Conservation (phyloP, 2,888 invertebrate genomes). For the Drosophila limbata region DNA sequence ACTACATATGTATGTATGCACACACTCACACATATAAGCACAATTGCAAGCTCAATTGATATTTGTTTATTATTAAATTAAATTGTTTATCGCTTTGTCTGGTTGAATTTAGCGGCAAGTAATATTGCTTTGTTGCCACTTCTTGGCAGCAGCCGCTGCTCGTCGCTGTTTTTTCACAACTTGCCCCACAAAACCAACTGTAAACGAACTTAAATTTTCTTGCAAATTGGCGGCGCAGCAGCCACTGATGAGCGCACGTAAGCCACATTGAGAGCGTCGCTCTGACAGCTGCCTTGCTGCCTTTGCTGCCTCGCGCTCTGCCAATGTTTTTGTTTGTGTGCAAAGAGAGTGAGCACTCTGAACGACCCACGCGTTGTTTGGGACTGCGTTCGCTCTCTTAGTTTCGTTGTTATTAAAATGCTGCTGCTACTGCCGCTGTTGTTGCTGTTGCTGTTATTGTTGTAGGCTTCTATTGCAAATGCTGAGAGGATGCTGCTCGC, state of each 20-base stretch:
- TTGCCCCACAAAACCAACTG: conserved; percentile 75
- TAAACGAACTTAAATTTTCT: conserved; percentile 79
- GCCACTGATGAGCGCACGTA: conserved; percentile 62
- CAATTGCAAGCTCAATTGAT: conserved; percentile 65
- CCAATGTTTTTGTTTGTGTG: conserved; percentile 52
- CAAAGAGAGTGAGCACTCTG: conserved; percentile 27
- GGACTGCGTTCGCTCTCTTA: conserved; percentile 34
- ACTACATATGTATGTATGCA: conserved; percentile 11
- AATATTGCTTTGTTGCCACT: conserved; percentile 53
- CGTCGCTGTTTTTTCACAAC: conserved; percentile 67
- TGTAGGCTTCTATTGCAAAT: conserved; percentile 20
- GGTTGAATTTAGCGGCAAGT: conserved; percentile 23
- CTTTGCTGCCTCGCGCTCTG: conserved; percentile 40
- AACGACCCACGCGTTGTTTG: conserved; percentile 56
- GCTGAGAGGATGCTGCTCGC: conserved; percentile 44
- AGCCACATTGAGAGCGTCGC: conserved; percentile 54
- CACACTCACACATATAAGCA: conserved; percentile 1
- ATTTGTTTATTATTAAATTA: conserved; percentile 58
- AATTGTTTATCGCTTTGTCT: conserved; percentile 47
- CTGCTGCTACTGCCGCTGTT: conserved; percentile 22
- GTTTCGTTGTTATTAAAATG: conserved; percentile 43
- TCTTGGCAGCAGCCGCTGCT: conserved; percentile 57
- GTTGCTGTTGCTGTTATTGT: conserved; percentile 24
- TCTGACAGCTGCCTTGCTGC: conserved; percentile 11
- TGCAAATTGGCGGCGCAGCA: conserved; percentile 77